Evolutionary conservation across 2,797 vertebrate species (phyloP).

Genomic region (Hemitrygon akajei): DNA sequence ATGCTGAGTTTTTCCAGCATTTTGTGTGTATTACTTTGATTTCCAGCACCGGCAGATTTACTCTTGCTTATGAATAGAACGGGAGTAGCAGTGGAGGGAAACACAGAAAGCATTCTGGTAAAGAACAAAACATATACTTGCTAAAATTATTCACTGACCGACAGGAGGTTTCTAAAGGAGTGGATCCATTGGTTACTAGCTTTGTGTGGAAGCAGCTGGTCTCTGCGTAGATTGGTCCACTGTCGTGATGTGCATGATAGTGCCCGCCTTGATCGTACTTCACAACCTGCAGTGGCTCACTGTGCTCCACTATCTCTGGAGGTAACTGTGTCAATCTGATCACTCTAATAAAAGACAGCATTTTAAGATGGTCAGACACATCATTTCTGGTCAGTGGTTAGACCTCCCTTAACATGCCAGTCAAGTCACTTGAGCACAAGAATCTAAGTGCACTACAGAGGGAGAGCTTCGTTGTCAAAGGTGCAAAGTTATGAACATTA

Average conservation of each 20-base stretch:
- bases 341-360: conserved; percentile 59
- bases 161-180: conserved; percentile 93
- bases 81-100: too few species aligned
- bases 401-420: neutral
- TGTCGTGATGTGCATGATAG: conserved; percentile 97
- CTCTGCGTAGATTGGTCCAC: conserved; percentile 90
- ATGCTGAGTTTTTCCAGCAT: too few species aligned
- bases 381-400: neutral
- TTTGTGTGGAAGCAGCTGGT: conserved; percentile 93
- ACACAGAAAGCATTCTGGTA: neutral
- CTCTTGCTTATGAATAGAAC: too few species aligned
- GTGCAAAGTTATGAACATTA: too few species aligned
- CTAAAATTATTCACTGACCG: conserved; percentile 64
- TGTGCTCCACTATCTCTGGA: conserved; percentile 79
- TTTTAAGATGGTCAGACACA: conserved; percentile 29
- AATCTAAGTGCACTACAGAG: neutral
- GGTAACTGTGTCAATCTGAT: conserved; percentile 83
- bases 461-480: too few species aligned
- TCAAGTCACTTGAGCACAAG: neutral
- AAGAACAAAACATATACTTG: neutral
- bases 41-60: too few species aligned
- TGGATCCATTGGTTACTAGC: conserved; percentile 75
- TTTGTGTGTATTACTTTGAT: too few species aligned
- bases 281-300: conserved; percentile 93
- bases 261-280: conserved; percentile 89